Conservation (phyloP, 2,888 invertebrate genomes). For the Actias luna region DNA sequence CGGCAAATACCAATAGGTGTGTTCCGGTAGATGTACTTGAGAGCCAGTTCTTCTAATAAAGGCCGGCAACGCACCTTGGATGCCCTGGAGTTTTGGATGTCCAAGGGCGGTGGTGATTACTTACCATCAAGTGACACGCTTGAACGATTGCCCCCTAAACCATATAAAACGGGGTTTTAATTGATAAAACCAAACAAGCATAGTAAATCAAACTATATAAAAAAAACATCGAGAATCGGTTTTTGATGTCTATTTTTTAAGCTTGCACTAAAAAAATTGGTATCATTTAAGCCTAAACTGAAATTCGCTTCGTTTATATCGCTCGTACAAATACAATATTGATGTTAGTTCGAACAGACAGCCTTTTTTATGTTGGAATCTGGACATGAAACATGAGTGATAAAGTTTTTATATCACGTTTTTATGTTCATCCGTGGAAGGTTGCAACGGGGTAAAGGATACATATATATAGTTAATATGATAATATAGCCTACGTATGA, state of each 20-base stretch:
- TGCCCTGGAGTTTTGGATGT: too few relatives aligned
- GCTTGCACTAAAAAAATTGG: constrained; percentile 35
- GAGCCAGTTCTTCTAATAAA: too few relatives aligned
- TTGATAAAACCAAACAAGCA: too few relatives aligned
- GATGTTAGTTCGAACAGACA: constrained; percentile 30
- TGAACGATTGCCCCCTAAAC: too few relatives aligned
- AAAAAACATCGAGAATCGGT: constrained; percentile 25
- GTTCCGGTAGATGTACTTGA: too few relatives aligned
- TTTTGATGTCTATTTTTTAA: constrained; percentile 19
- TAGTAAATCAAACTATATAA: too few relatives aligned
- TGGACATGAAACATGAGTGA: constrained; percentile 10
- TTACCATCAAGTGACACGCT: too few relatives aligned
- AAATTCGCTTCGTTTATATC: constrained; percentile 42
- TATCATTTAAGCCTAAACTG: constrained; percentile 43
- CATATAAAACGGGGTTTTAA: too few relatives aligned
- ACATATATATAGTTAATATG: neutral
- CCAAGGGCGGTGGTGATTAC: too few relatives aligned
- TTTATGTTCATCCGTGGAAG: constrained; percentile 2
- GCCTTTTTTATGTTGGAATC: constrained; percentile 23
- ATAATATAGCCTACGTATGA: neutral
- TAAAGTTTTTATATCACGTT: constrained; percentile 5
- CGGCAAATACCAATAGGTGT: too few relatives aligned
- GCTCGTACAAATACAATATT: constrained; percentile 38
- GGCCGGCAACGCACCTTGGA: too few relatives aligned
- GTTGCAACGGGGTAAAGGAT: neutral